These are phyloP conservation scores for Nasua narica DNA, from an alignment of 2,797 vertebrate species.

Conservation along the genomic window DNA sequence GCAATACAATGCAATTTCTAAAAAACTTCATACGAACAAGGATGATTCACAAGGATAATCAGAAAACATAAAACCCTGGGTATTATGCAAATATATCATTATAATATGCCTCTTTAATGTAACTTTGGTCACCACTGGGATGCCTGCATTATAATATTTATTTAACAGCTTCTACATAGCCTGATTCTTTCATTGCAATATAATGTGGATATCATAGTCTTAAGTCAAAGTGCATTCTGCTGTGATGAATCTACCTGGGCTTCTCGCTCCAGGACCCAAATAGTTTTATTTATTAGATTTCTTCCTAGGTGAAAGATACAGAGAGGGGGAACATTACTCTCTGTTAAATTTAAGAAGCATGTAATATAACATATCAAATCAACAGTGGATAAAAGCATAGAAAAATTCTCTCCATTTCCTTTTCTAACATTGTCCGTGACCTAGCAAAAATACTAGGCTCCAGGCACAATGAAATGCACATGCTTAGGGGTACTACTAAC, in stretches of 20 bases:
- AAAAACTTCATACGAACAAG: background rate
- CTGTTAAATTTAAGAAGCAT: constrained; percentile 37
- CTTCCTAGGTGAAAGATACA: background rate
- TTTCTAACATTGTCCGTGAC: background rate
- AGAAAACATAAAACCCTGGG: background rate
- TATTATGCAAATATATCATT: background rate
- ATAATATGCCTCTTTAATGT: background rate
- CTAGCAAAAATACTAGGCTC: background rate
- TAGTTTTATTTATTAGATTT: constrained; percentile 25
- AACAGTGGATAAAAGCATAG: background rate
- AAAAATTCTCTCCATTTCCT: constrained; percentile 20
- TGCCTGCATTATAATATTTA: background rate
- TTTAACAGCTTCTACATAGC: background rate
- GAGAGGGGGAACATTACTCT: background rate
- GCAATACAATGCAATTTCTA: background rate
- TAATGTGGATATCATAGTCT: background rate
- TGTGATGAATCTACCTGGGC: background rate
- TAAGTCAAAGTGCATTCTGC: constrained; percentile 1
- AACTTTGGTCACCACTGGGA: background rate
- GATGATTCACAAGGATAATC: background rate
- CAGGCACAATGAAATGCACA: background rate
- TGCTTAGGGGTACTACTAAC: background rate
- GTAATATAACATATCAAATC: background rate
- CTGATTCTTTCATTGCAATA: background rate
- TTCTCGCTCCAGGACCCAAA: background rate